phyloP scores from a whole-genome alignment of 1,140 invertebrate species.

The Camponotus pennsylvanicus region DNA sequence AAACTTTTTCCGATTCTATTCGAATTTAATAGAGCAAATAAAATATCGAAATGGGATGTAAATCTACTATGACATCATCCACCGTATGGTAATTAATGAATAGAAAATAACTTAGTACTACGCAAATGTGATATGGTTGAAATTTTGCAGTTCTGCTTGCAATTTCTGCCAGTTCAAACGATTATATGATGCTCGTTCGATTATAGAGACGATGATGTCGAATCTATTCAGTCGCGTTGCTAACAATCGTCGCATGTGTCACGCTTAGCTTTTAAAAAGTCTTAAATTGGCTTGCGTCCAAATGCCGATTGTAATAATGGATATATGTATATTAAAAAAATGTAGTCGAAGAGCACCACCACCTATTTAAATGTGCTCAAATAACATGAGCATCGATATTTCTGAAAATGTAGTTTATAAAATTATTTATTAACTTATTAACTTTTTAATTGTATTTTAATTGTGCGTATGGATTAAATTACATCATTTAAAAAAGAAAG shows the following conservation, averaged over 20 bases:
- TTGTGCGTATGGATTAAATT: not conserved
- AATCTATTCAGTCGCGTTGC: constrained; percentile 36
- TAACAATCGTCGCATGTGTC: constrained; percentile 34
- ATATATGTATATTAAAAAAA: constrained; percentile 51
- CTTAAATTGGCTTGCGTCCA: constrained; percentile 67
- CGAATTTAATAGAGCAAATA: constrained; percentile 23
- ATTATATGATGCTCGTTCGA: constrained; percentile 40
- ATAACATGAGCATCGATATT: constrained; percentile 10
- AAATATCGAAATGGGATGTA: constrained; percentile 48
- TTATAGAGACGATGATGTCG: constrained; percentile 33
- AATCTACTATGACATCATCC: constrained; percentile 33
- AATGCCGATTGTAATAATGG: constrained; percentile 66
- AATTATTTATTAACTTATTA: not conserved
- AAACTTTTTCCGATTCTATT: not conserved
- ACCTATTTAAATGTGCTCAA: not conserved
- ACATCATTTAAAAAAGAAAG: not conserved
- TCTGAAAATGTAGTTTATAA: not conserved
- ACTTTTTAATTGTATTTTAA: no score
- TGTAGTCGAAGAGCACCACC: constrained; percentile 11
- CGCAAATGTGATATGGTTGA: constrained; percentile 42
- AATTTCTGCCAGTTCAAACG: not conserved
- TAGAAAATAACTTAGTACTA: constrained; percentile 54
- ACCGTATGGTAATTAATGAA: constrained; percentile 45
- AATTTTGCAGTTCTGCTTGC: no score
- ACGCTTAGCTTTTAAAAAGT: constrained; percentile 8